Evolutionary conservation across 2,888 invertebrate genomes (phyloP).

Genomic region (Troglohyphantes excavatus): DNA sequence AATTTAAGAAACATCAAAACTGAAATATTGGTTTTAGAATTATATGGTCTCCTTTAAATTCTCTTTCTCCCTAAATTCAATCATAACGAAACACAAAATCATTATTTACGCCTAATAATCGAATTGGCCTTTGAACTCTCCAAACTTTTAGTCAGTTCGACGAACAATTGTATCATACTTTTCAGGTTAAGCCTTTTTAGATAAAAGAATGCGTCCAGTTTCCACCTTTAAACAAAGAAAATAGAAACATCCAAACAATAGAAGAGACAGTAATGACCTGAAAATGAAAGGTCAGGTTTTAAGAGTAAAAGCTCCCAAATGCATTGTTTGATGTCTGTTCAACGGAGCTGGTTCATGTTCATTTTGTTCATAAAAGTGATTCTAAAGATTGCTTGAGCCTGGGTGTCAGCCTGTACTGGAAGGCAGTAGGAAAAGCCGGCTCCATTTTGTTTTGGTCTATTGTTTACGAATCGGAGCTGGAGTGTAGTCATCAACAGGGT

Average conservation of each 20-base stretch:
- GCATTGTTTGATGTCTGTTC: neutral
- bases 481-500: neutral
- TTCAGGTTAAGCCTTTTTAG: neutral
- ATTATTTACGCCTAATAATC: neutral
- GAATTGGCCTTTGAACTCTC: neutral
- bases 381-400: neutral
- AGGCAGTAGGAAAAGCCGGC: neutral
- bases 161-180: neutral
- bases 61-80: no score
- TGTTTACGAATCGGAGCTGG: neutral
- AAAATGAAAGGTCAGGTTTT: neutral
- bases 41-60: no score
- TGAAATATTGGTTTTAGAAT: no score
- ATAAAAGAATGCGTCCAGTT: conserved; percentile 3
- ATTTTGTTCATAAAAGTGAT: conserved; percentile 1
- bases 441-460: neutral
- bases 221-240: neutral
- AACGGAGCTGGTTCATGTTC: neutral
- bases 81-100: no score
- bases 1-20: no score
- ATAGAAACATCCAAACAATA: neutral
- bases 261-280: neutral
- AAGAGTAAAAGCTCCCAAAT: neutral
- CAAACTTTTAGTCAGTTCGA: neutral
- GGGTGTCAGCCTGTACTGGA: neutral